Conservation (phyloP, 2,888 invertebrate genomes). For the Gryllus longicercus region DNA sequence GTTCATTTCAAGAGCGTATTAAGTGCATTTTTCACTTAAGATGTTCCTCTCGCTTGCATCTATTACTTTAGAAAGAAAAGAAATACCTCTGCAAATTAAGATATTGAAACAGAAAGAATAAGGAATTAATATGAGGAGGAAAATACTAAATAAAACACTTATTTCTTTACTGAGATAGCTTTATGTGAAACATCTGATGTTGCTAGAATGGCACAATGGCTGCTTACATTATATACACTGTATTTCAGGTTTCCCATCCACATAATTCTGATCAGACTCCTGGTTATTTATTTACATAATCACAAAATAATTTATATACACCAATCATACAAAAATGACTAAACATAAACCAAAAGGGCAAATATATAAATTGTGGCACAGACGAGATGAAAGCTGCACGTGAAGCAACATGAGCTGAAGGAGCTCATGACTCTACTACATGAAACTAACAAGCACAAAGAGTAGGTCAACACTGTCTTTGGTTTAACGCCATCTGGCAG, state of each 20-base stretch:
- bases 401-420: background rate
- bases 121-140: background rate
- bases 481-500: background rate
- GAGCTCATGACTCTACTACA: background rate
- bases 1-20: no score
- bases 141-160: background rate
- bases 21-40: no score
- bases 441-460: constrained; percentile 17
- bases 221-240: constrained; percentile 11
- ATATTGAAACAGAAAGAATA: background rate
- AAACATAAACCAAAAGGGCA: constrained; percentile 1
- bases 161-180: background rate
- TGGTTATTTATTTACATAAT: constrained; percentile 11
- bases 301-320: constrained; percentile 17
- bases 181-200: constrained; percentile 17
- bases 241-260: constrained; percentile 4
- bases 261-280: background rate
- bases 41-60: no score
- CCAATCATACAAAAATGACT: constrained; percentile 10
- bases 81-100: no score
- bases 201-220: constrained; percentile 9
- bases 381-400: constrained; percentile 17
- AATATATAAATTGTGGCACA: constrained; percentile 17
- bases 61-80: no score
- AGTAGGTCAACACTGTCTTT: constrained; percentile 8